Percentiles rank a stretch among this genome's conserved stretches.
Evolutionary conservation across 2,888 invertebrate species (phyloP).

Genomic region (Pristionchus fissidentatus): DNA sequence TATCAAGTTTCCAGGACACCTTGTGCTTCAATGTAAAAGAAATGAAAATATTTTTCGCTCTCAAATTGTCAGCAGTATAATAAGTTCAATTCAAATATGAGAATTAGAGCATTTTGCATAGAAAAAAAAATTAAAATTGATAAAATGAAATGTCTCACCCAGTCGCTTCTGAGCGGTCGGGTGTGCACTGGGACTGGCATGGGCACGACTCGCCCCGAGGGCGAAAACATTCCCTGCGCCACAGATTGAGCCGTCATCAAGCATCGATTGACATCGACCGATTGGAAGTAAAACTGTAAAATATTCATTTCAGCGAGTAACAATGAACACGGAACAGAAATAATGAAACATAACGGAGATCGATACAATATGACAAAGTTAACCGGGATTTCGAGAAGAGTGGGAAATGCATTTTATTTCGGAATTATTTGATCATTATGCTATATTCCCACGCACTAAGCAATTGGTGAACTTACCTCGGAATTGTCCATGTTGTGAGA

Average conservation of each 20-base stretch:
- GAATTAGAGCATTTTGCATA: not conserved
- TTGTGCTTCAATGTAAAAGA: no score
- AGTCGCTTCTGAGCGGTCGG: conserved; percentile 38
- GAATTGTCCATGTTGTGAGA: conserved; percentile 36
- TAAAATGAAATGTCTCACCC: conserved; percentile 13
- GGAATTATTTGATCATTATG: not conserved
- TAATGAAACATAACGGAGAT: not conserved
- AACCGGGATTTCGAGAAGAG: no score
- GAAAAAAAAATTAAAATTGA: not conserved
- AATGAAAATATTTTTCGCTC: not conserved
- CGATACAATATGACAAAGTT: no score
- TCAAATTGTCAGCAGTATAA: not conserved
- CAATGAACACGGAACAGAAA: not conserved
- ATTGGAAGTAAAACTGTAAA: conserved; percentile 48
- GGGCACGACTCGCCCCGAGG: conserved; percentile 41
- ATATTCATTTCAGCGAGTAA: not conserved
- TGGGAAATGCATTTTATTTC: no score
- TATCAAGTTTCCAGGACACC: no score
- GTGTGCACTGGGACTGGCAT: conserved; percentile 47
- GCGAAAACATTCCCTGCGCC: conserved; percentile 48
- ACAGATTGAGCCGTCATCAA: conserved; percentile 45
- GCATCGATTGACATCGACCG: conserved; percentile 48
- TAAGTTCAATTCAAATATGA: not conserved
- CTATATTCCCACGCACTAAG: not conserved
- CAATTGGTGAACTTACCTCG: conserved; percentile 1